These are phyloP conservation scores for Hippotragus niger DNA, from an alignment of 2,113 vertebrate species.

Conservation along the genomic window DNA sequence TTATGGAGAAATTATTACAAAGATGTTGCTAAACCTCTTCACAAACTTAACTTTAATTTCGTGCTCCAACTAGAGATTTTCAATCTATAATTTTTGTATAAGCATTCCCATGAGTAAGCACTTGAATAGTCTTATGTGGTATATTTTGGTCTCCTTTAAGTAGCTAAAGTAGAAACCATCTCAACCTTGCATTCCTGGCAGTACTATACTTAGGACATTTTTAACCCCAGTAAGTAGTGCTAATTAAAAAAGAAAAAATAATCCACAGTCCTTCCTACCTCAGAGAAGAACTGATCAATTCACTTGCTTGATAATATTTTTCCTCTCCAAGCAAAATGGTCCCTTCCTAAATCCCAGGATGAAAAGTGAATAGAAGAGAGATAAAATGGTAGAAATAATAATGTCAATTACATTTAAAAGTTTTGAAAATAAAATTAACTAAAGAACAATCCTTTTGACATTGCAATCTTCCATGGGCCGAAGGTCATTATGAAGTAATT, in stretches of 20 bases:
- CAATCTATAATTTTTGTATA: not conserved
- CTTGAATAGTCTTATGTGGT: not conserved
- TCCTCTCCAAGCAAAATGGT: slow-evolving; percentile 1
- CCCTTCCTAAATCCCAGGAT: not conserved
- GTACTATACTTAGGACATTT: not conserved
- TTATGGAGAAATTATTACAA: not conserved
- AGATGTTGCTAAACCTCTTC: not conserved
- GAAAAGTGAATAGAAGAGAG: not conserved
- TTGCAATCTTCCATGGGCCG: not conserved
- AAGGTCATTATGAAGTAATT: not conserved
- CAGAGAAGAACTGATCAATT: not conserved
- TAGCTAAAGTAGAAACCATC: not conserved
- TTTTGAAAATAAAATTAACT: not conserved
- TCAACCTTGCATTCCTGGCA: not conserved
- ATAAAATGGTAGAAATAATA: not conserved
- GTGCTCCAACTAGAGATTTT: not conserved
- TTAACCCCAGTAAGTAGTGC: not conserved
- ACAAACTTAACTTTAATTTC: slow-evolving; percentile 35
- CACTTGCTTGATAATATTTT: not conserved
- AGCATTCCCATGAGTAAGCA: not conserved
- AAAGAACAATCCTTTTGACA: not conserved
- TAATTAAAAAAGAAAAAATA: not conserved
- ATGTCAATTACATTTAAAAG: not conserved
- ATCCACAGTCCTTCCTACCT: not conserved
- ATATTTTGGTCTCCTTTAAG: slow-evolving; percentile 13